Percentiles rank a stretch among this genome's conserved stretches.
These are phyloP conservation scores for Rhimphoctona megacephalus DNA, from an alignment of 2,888 invertebrate species.

Conservation along the genomic window DNA sequence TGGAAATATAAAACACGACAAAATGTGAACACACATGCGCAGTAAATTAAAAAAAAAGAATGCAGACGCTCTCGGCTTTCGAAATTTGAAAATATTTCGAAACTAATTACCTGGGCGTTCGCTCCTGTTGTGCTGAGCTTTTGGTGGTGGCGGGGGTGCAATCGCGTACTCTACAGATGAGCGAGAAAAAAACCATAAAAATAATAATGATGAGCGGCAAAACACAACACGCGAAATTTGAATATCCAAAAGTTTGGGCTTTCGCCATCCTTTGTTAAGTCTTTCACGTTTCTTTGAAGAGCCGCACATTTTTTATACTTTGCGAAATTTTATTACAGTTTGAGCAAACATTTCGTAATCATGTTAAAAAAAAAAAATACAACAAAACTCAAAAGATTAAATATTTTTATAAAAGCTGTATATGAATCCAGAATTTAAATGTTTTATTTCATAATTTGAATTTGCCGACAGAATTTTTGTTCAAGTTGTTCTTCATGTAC, in stretches of 20 bases:
- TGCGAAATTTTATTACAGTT: background rate
- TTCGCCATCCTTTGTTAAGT: background rate
- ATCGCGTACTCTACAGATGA: constrained; percentile 83
- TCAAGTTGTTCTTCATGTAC: background rate
- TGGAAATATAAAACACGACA: constrained; percentile 16
- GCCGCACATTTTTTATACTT: background rate
- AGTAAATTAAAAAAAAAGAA: background rate
- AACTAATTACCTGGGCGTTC: constrained; percentile 82
- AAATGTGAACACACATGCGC: background rate
- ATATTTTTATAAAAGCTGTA: background rate
- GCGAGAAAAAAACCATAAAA: constrained; percentile 73
- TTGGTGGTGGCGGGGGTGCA: constrained; percentile 84
- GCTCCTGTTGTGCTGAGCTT: constrained; percentile 84
- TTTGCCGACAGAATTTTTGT: background rate
- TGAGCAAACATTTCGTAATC: background rate
- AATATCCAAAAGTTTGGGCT: background rate
- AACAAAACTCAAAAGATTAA: background rate
- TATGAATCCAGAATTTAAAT: background rate
- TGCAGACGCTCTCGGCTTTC: constrained; percentile 24
- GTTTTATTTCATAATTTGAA: background rate
- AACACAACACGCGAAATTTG: constrained; percentile 22
- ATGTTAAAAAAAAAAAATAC: background rate
- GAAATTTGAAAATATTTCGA: constrained; percentile 46
- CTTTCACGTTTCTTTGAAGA: background rate
- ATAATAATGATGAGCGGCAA: constrained; percentile 62